Base-by-base conservation (phyloP, 2,113 vertebrate species). In the Xenopus laevis region DNA sequence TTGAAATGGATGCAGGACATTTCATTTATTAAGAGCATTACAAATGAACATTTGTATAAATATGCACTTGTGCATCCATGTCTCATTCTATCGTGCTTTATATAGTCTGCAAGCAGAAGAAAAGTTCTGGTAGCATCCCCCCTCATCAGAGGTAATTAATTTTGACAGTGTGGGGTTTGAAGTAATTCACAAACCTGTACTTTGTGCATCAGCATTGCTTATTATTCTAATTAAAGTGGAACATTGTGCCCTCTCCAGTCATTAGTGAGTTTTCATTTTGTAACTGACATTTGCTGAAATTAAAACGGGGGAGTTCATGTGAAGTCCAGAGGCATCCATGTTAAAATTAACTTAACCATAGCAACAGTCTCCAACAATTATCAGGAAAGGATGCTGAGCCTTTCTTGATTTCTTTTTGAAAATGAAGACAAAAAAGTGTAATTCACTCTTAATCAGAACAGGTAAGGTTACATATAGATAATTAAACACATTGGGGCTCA, bases 211-310 rank as follows among this genome's bases (percentile, higher is more conserved):
- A 87, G 82, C 85, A 86, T 90, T 90, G 85, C 87, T 89, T 90
- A 90, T 90, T 92, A 90, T 90, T 91, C 89, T 89, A 91, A 92
- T 91, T 91, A 90, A 91, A 92, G 86, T 87, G 87, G 88, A 90
- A 88, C 88, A 88, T 81, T 87, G 85, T 90, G 87, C 88, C 88
- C 89, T 90, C 79, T 66, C 87, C 87, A 89, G 88, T 91, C 89
- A 92, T 91, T 91, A 92, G 90, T 91, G 89, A 85, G 82, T 87
- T 91, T 90, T 92, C 87, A 89, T 91, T 91, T 89, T 86, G 87
- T 87, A 90, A 90, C 87, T 91, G 91, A 89, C 89, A 92, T 92
- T 91, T 91, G 84, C 89, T 88, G 86, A 90, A 92, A 90, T 91
- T 92, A 90, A 92, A 92, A 87, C 68, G 83, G 84, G 74, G 69